Evolutionary conservation across 1,140 invertebrate genomes (phyloP).

Genomic region (Hirudo medicinalis): DNA sequence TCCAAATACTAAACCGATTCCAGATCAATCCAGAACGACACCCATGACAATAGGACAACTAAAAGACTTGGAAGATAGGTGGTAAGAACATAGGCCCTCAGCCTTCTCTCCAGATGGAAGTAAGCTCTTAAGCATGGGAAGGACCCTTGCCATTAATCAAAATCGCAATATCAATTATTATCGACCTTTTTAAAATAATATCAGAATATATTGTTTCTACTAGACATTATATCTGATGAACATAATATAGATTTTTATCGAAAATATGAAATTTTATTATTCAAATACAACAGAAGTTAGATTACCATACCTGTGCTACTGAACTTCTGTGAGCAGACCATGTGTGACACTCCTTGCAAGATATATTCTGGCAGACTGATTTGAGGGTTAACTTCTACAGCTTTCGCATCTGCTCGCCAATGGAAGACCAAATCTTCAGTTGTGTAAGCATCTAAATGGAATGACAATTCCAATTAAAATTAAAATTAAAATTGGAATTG

Average conservation of each 20-base stretch:
- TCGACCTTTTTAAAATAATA: too few relatives aligned
- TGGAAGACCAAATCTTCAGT: constrained; percentile 27
- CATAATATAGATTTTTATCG: too few relatives aligned
- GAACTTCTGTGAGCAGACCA: constrained; percentile 13
- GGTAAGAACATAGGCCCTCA: constrained; percentile 65
- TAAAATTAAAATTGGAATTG: constrained; percentile 7
- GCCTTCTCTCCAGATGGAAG: constrained; percentile 65
- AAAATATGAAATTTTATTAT: too few relatives aligned
- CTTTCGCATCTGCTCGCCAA: constrained; percentile 25
- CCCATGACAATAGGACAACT: constrained; percentile 74
- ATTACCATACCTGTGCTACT: constrained; percentile 13
- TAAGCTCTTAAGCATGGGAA: constrained; percentile 49
- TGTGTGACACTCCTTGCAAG: constrained; percentile 14
- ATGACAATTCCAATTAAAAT: neutral
- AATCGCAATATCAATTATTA: too few relatives aligned
- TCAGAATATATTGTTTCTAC: too few relatives aligned
- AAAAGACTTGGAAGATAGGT: constrained; percentile 79
- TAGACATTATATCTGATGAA: too few relatives aligned
- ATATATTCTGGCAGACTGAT: constrained; percentile 20
- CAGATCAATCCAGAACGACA: constrained; percentile 40
- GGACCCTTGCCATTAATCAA: constrained; percentile 10
- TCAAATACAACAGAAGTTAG: too few relatives aligned
- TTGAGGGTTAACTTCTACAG: constrained; percentile 21
- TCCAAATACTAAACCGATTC: constrained; percentile 17
- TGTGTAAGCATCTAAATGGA: constrained; percentile 37